Percentiles rank a stretch among this genome's conserved stretches.
These are phyloP conservation scores for Synergus umbraculus DNA, from an alignment of 2,888 invertebrate species.

Conservation along the genomic window DNA sequence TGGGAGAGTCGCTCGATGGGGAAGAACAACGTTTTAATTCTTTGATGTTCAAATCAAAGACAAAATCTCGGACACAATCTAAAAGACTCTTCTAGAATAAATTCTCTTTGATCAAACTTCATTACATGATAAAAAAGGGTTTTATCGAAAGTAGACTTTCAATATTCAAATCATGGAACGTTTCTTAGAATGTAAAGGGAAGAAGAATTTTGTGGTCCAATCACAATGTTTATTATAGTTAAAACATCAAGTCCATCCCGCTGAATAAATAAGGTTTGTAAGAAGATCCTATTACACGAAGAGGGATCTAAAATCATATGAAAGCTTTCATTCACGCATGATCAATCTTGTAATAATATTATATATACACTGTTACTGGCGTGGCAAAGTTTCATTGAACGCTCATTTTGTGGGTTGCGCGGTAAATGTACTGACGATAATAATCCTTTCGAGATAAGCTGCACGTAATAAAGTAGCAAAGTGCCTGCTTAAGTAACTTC, in stretches of 20 bases:
- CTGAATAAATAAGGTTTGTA: not conserved
- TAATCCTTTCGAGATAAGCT: slow-evolving; percentile 27
- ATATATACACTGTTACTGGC: not conserved
- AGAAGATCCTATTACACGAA: not conserved
- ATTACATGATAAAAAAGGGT: not conserved
- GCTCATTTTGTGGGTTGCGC: slow-evolving; percentile 26
- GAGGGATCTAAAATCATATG: not conserved
- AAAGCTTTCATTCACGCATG: slow-evolving; percentile 23
- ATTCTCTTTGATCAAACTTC: slow-evolving; percentile 22
- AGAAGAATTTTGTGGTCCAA: too few relatives aligned
- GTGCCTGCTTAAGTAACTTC: slow-evolving; percentile 5
- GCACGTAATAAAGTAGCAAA: slow-evolving; percentile 29
- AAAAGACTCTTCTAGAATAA: not conserved
- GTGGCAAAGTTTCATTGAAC: slow-evolving; percentile 27
- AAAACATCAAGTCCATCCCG: not conserved
- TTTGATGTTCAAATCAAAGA: slow-evolving; percentile 9
- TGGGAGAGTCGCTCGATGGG: slow-evolving; percentile 24
- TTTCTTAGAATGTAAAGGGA: too few relatives aligned
- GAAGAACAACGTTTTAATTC: slow-evolving; percentile 32
- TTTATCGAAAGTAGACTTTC: not conserved
- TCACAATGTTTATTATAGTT: not conserved
- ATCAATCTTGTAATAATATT: slow-evolving; percentile 23
- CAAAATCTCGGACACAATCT: not conserved
- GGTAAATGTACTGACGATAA: slow-evolving; percentile 15
- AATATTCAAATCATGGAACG: not conserved